Evolutionary conservation across 2,888 invertebrate genomes (phyloP).

Genomic region (Aporophyla nigra): DNA sequence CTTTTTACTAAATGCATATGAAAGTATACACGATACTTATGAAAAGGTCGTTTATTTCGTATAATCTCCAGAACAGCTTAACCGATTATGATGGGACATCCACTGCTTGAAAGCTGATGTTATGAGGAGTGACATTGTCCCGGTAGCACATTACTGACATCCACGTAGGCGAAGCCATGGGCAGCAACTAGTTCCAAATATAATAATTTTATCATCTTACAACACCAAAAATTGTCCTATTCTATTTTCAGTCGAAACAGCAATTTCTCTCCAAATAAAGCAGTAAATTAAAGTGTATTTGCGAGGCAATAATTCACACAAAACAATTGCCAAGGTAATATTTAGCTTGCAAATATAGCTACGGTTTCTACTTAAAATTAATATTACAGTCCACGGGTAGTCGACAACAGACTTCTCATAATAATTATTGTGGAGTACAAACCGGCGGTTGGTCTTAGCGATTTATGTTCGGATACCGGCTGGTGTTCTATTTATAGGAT

Average conservation of each 20-base stretch:
- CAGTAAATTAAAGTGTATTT: slow-evolving; percentile 59
- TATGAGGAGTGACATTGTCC: too few relatives aligned
- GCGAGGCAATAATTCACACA: slow-evolving; percentile 59
- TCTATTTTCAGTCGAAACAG: slow-evolving; percentile 42
- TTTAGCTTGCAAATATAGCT: slow-evolving; percentile 72
- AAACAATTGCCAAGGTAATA: slow-evolving; percentile 70
- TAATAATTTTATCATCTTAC: slow-evolving; percentile 26
- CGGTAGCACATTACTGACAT: too few relatives aligned
- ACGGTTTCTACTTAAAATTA: slow-evolving; percentile 76
- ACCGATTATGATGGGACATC: too few relatives aligned
- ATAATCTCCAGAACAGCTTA: too few relatives aligned
- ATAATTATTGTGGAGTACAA: slow-evolving; percentile 69
- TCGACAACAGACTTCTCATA: slow-evolving; percentile 71
- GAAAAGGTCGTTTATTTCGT: too few relatives aligned
- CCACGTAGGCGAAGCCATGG: too few relatives aligned
- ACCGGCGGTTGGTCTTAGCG: slow-evolving; percentile 60
- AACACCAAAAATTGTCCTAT: slow-evolving; percentile 11
- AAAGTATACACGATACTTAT: too few relatives aligned
- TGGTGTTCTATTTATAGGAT: slow-evolving; percentile 31
- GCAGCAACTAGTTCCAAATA: background rate
- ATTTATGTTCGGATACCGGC: slow-evolving; percentile 30
- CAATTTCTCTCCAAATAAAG: slow-evolving; percentile 47
- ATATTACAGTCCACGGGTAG: slow-evolving; percentile 74
- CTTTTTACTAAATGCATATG: too few relatives aligned
- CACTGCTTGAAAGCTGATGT: too few relatives aligned